phyloP scores from a whole-genome alignment of 2,113 vertebrate genomes.

The Cyphomyrus plagiostoma region DNA sequence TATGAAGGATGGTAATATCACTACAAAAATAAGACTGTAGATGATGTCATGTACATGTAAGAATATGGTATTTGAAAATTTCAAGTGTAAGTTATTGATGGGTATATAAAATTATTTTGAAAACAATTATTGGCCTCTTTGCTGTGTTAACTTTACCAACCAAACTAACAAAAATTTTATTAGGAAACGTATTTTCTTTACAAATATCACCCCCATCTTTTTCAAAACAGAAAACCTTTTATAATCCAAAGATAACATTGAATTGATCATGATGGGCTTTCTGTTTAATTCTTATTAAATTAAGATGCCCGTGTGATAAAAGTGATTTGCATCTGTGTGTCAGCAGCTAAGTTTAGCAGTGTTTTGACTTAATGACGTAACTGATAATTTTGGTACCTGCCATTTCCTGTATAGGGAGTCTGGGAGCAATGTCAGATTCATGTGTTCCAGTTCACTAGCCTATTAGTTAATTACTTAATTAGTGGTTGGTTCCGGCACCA shows the following conservation, averaged over 20 bases:
- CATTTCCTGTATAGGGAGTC: background rate
- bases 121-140: background rate
- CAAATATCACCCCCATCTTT: background rate
- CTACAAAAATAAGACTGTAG: background rate
- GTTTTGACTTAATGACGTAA: background rate
- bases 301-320: background rate
- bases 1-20: background rate
- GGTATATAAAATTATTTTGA: background rate
- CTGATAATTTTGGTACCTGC: background rate
- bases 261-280: background rate
- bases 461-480: background rate
- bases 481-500: background rate
- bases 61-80: background rate
- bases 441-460: background rate
- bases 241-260: background rate
- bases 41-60: background rate
- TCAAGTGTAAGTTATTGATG: background rate
- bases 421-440: background rate
- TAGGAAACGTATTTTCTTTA: background rate
- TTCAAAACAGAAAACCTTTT: background rate
- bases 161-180: background rate
- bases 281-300: background rate
- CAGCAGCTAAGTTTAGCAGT: slow-evolving; percentile 6
- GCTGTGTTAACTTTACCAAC: background rate
- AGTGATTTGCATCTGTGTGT: background rate